A percentile compares a stretch with the other conserved stretches of the same genome.
These are phyloP conservation scores for Zelostemma sp. DNA, from an alignment of 1,140 invertebrate species.

Conservation along the genomic window DNA sequence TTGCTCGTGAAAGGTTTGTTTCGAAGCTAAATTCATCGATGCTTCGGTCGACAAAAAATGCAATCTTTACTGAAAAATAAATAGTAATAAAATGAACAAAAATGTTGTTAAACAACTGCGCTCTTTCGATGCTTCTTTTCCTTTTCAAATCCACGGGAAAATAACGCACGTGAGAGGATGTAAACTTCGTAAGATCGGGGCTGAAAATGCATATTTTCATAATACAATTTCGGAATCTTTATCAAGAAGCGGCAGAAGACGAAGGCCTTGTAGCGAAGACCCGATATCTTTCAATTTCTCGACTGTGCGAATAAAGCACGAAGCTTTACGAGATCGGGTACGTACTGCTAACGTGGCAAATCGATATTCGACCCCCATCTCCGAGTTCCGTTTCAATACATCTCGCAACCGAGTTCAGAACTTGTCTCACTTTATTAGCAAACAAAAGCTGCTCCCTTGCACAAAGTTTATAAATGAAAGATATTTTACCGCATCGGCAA, in stretches of 20 bases:
- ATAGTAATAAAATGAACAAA: no score
- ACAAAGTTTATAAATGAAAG: slow-evolving; percentile 21
- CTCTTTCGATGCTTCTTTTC: no score
- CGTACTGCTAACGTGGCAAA: slow-evolving; percentile 57
- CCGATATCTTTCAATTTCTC: slow-evolving; percentile 58
- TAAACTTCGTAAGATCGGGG: not conserved
- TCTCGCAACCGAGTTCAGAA: slow-evolving; percentile 43
- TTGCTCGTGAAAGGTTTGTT: slow-evolving; percentile 9
- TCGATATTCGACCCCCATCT: slow-evolving; percentile 58
- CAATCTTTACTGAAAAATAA: no score
- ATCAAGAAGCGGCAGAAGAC: slow-evolving; percentile 16
- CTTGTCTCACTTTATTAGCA: slow-evolving; percentile 38
- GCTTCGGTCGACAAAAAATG: not conserved
- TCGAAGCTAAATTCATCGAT: slow-evolving; percentile 1
- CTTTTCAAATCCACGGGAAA: no score
- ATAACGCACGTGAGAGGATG: not conserved
- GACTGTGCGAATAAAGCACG: slow-evolving; percentile 54
- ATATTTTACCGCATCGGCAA: not conserved
- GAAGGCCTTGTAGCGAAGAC: slow-evolving; percentile 15
- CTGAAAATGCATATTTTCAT: slow-evolving; percentile 5
- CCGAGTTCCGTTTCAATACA: slow-evolving; percentile 45
- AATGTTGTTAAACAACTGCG: no score
- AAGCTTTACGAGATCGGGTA: slow-evolving; percentile 54
- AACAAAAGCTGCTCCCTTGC: slow-evolving; percentile 21
- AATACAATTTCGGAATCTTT: slow-evolving; percentile 26